phyloP scores from a whole-genome alignment of 2,113 vertebrate species.

The Channa maculata region DNA sequence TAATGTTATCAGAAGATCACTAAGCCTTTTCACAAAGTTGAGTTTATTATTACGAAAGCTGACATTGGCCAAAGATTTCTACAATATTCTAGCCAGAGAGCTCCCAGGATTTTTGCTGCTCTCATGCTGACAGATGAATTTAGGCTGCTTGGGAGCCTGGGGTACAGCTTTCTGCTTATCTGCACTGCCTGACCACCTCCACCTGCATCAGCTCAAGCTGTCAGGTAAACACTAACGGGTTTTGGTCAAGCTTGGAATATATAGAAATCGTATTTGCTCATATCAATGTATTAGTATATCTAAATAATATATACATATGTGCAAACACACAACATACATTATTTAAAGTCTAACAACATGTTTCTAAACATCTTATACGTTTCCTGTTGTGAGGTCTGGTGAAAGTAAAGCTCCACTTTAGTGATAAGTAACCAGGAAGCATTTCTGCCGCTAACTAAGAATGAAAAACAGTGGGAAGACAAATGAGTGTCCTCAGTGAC shows the following conservation, averaged over 20 bases:
- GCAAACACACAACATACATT: not conserved
- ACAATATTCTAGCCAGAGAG: not conserved
- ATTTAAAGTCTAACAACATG: too few species aligned
- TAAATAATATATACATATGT: not conserved
- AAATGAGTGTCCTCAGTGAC: slow-evolving; percentile 35
- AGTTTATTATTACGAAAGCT: not conserved
- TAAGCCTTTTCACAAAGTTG: not conserved
- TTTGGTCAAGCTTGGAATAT: slow-evolving; percentile 23
- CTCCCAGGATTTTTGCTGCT: slow-evolving; percentile 7
- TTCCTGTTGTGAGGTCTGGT: slow-evolving; percentile 10
- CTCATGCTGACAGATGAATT: slow-evolving; percentile 19
- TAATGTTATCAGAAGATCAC: too few species aligned
- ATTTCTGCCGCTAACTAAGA: slow-evolving; percentile 33
- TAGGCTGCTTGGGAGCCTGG: slow-evolving; percentile 6
- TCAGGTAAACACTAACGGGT: slow-evolving; percentile 49
- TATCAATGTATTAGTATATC: not conserved
- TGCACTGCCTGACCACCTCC: slow-evolving; percentile 45
- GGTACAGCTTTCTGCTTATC: slow-evolving; percentile 32
- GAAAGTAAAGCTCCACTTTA: not conserved
- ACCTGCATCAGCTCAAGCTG: slow-evolving; percentile 41
- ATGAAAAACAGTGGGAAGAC: slow-evolving; percentile 36
- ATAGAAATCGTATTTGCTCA: not conserved
- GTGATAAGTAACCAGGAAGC: slow-evolving; percentile 50
- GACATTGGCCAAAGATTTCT: not conserved
- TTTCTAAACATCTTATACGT: not conserved